These are phyloP conservation scores for Listrodromus nycthemerus DNA, from an alignment of 2,888 invertebrate genomes.

Conservation along the genomic window DNA sequence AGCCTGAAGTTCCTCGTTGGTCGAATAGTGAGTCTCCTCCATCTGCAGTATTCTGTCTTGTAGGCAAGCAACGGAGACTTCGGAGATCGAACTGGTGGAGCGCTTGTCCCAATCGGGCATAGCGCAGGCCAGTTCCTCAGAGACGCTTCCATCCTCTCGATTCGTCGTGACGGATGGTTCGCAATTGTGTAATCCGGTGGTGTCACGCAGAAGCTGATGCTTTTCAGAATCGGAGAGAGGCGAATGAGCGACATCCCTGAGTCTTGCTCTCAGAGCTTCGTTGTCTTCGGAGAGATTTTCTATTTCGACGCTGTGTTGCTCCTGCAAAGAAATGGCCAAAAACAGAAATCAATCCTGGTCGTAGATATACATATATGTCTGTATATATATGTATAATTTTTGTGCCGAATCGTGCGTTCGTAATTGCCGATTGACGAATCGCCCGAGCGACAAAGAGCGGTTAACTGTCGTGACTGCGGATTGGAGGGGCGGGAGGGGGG, in stretches of 20 bases:
- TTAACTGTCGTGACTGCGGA: constrained; percentile 62
- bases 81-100: constrained; percentile 94
- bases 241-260: constrained; percentile 92
- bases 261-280: constrained; percentile 89
- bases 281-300: constrained; percentile 92
- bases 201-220: constrained; percentile 91
- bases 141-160: constrained; percentile 75
- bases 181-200: constrained; percentile 90
- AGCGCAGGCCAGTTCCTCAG: constrained; percentile 87
- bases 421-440: no score
- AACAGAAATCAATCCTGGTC: not conserved
- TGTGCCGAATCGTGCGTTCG: no score
- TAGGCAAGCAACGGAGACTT: constrained; percentile 95
- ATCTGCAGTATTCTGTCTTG: constrained; percentile 97
- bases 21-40: constrained; percentile 95
- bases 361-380: no score
- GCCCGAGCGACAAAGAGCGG: constrained; percentile 2
- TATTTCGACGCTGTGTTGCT: constrained; percentile 87
- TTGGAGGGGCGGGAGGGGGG: constrained; percentile 42
- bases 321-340: constrained; percentile 80
- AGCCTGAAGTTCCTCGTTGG: constrained; percentile 96
- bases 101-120: constrained; percentile 97
- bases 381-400: no score
- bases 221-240: constrained; percentile 94
- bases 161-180: constrained; percentile 90